These are phyloP conservation scores for Astur gentilis DNA, from an alignment of 2,113 vertebrate species.

Conservation along the genomic window DNA sequence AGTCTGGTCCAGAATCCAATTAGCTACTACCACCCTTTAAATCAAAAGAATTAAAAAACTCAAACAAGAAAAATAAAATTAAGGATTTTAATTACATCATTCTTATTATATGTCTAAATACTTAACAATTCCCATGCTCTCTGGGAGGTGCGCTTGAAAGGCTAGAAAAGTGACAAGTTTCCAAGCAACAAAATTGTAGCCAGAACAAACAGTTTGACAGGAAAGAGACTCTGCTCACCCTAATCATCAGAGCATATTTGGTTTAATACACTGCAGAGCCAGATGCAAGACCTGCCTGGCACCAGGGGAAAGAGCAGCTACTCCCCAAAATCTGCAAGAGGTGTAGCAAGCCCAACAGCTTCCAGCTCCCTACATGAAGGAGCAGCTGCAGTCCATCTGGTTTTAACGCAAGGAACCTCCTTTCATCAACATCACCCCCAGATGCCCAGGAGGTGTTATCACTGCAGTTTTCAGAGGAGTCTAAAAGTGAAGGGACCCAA, in stretches of 20 bases:
- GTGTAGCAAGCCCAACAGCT: not conserved
- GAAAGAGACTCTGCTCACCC: not conserved
- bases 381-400: not conserved
- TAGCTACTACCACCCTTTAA: slow-evolving; percentile 30
- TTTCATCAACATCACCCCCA: not conserved
- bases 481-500: not conserved
- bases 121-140: not conserved
- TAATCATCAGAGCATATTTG: not conserved
- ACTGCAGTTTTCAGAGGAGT: not conserved
- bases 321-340: not conserved
- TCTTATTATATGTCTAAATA: not conserved
- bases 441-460: not conserved
- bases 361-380: not conserved
- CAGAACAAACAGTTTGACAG: not conserved
- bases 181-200: not conserved
- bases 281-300: not conserved
- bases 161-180: not conserved
- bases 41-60: slow-evolving; percentile 14
- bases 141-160: not conserved
- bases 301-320: not conserved
- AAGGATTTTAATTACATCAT: slow-evolving; percentile 22
- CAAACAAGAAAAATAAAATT: slow-evolving; percentile 27
- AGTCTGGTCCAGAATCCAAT: slow-evolving; percentile 34
- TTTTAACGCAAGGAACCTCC: not conserved
- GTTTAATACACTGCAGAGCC: not conserved